Evolutionary conservation across 2,113 vertebrate genomes (phyloP).

Genomic region (Cyanoderma ruficeps): DNA sequence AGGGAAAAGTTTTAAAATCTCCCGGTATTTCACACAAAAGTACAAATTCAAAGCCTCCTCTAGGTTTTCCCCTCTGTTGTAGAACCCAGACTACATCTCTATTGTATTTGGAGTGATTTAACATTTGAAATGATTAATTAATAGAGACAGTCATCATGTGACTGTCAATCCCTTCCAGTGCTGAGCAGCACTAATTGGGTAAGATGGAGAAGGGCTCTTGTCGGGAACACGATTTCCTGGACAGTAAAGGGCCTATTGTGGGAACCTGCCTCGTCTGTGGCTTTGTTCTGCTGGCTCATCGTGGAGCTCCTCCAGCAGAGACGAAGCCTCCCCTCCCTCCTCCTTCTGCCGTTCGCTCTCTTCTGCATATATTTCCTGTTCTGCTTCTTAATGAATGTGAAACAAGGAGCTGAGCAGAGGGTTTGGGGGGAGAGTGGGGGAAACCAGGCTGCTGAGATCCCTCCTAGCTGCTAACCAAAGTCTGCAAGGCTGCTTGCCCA

Average conservation of each 20-base stretch:
- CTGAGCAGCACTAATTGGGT: conserved; percentile 12
- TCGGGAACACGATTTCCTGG: neutral
- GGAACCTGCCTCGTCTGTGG: neutral
- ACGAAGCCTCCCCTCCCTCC: neutral
- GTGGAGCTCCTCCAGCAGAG: neutral
- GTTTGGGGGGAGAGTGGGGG: neutral
- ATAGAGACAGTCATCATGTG: neutral
- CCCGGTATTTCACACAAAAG: neutral
- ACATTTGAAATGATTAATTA: conserved; percentile 1
- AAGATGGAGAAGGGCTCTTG: neutral
- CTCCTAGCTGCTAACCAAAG: fast-evolving
- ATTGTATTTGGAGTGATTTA: neutral
- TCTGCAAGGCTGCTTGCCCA: neutral
- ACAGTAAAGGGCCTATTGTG: neutral
- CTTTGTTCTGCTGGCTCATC: conserved; percentile 26
- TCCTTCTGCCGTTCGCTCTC: neutral
- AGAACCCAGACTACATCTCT: neutral
- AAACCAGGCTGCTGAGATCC: neutral
- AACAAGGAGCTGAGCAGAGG: neutral
- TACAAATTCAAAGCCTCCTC: neutral
- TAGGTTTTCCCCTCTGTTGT: neutral
- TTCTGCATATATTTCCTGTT: neutral
- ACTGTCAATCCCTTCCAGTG: neutral
- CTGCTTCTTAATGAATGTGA: neutral
- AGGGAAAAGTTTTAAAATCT: neutral